Conservation (phyloP, 2,113 vertebrate genomes). For the Neodontobutis hainanensis region DNA sequence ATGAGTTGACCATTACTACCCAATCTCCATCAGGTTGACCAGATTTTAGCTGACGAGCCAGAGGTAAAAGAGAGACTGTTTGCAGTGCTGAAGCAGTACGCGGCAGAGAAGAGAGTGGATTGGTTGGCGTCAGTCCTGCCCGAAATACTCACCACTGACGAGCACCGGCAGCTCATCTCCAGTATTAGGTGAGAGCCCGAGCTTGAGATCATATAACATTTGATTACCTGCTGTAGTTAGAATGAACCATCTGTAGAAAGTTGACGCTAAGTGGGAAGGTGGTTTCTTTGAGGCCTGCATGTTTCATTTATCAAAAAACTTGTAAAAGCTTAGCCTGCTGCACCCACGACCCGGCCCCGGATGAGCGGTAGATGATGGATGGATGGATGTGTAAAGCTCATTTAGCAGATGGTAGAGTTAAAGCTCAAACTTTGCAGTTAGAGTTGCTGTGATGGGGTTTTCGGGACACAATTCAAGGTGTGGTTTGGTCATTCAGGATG, state of each 20-base stretch:
- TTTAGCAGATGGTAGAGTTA: too few relatives aligned
- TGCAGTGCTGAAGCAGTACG: constrained; percentile 88
- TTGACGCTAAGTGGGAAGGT: background rate
- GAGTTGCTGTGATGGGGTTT: too few relatives aligned
- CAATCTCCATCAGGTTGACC: constrained; percentile 83
- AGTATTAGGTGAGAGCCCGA: constrained; percentile 87
- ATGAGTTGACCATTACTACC: background rate
- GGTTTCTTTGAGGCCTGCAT: background rate
- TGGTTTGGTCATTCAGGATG: too few relatives aligned
- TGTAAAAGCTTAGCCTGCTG: too few relatives aligned
- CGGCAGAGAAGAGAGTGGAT: constrained; percentile 88
- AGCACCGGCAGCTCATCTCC: constrained; percentile 86
- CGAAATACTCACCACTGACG: constrained; percentile 83
- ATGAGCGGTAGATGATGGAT: too few relatives aligned
- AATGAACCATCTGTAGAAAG: background rate
- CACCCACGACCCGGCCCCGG: too few relatives aligned
- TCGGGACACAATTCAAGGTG: too few relatives aligned
- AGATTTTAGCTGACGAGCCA: constrained; percentile 84
- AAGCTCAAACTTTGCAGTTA: too few relatives aligned
- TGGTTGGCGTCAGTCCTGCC: constrained; percentile 87
- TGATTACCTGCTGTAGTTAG: background rate
- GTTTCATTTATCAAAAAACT: background rate
- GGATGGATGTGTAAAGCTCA: too few relatives aligned
- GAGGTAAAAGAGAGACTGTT: constrained; percentile 89
- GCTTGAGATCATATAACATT: constrained; percentile 4